Base-by-base conservation (phyloP, 1,140 invertebrate genomes). In the Lamellibrachia luymesi region DNA sequence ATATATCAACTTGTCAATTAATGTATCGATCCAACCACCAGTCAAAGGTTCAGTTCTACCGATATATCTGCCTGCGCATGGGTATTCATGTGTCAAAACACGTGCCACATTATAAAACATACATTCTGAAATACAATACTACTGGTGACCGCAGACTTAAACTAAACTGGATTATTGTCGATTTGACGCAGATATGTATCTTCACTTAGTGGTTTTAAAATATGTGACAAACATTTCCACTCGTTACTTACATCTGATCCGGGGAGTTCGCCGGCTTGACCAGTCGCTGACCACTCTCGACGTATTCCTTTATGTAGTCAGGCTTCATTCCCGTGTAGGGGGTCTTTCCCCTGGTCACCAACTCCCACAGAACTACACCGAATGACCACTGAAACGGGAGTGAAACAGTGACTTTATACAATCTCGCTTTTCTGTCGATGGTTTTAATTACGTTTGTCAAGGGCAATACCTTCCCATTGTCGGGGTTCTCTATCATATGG, bases 361-460 rank as follows among this genome's bases (percentile, higher is more conserved):
- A 95, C 96, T 99, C 98, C 98, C 98, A 99, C 90, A 99, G 96
- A 90, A 98, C 97, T 51, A 99, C 98, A 25, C 98, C 98, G 96
- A 98, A 97, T 4, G 98, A 97, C 98, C 98, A 99, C 93, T 93
- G 92, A 38, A 52, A 92, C 27, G 25, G 50, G 27, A 7, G n/a
- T 13, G 22, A 92, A 50, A 51, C 92, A 91, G 2, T 50, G 6
- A 4, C 90, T 25, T 49, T 13, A 91, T 80, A n/a, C 17, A 10
- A 91, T 38, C 22, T 90, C 38, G n/a, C 17, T 91, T 25, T 13
- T 90, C 90, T 10, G n/a, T 38, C 7, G 10, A 91, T 17, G 6
- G 90, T 80, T 80, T 80, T 38, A 38, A 38, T 38, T 38, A 38
- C 38, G 38, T 38, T 38, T 38, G 38, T 13, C 90, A 25, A n/a